These are phyloP conservation scores for Sylvicapra grimmia DNA, from an alignment of 2,113 vertebrate species.

Conservation along the genomic window DNA sequence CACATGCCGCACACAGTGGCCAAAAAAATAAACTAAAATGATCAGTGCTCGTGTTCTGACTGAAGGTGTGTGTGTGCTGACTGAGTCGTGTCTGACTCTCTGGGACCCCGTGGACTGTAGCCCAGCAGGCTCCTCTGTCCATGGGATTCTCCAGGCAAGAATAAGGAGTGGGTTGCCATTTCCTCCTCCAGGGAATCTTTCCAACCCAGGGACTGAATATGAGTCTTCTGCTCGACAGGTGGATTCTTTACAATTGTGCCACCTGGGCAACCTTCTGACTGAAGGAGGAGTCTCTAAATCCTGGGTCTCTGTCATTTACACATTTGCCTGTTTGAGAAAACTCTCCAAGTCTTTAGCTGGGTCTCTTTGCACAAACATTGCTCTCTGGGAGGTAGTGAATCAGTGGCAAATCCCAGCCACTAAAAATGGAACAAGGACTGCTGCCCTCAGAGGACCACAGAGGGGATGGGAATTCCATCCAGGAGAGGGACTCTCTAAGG, in stretches of 20 bases:
- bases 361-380: neutral
- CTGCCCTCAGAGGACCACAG: neutral
- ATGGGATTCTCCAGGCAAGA: neutral
- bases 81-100: neutral
- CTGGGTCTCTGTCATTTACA: neutral
- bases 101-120: neutral
- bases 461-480: neutral
- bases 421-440: neutral
- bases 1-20: neutral
- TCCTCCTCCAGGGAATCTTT: neutral
- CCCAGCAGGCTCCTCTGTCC: neutral
- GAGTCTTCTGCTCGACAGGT: neutral
- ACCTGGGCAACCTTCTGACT: neutral
- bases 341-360: neutral
- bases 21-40: neutral
- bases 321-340: neutral
- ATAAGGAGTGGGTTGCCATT: neutral
- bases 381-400: neutral
- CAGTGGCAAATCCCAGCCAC: fast-evolving
- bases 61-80: neutral
- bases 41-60: neutral
- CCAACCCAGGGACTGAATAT: neutral
- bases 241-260: neutral
- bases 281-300: neutral
- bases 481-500: neutral